Base-by-base conservation (phyloP, 2,113 vertebrate species). In the Aplodontia rufa region DNA sequence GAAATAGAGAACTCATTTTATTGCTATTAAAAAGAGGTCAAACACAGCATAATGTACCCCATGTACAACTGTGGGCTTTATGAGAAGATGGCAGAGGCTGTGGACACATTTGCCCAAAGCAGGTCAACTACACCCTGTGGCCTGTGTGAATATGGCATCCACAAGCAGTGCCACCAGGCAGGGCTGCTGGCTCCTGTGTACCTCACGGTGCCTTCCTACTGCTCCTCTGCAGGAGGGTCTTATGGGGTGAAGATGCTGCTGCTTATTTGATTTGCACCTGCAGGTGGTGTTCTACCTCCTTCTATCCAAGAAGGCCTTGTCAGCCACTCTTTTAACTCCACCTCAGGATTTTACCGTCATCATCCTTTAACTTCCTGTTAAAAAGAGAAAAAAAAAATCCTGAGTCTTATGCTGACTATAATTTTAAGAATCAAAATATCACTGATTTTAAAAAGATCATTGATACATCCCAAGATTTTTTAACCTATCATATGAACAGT, bases 1-100 rank as follows among this genome's bases (percentile, higher is more conserved):
- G 40, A 98, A 96, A 88, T 76, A 92, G 80, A 81, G 28, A 87
- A 81, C 87, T 89, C 71, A 45, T 76, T 96, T 92, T 94, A 97
- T 96, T 96, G 76, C 37, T 85, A 94, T 87, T 89, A 68, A 94
- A 62, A 84, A n/a, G 51, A 40, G n/a, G 35, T 42, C 10, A 83
- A 94, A 96, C n/a, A 83, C 66, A 76, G 95, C n/a, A 83, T 60
- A 76, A 40, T 8, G 9, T 74, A 8, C 8, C 47, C 76, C 40
- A 30, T 49, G 11, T 37, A 74, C 51, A 78, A 13, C 30, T 53
- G 14, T 85, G 78, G 85, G 49, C 76, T 89, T 76, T 82, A 53
- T 78, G 51, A 94, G 71, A 93, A 87, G 20, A 49, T 8, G 35
- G 26, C 64, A 90, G 95, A 90, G 22, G n/a, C 74, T 86, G 3